These are phyloP conservation scores for Malurus melanocephalus DNA, from an alignment of 2,113 vertebrate species.

Conservation along the genomic window DNA sequence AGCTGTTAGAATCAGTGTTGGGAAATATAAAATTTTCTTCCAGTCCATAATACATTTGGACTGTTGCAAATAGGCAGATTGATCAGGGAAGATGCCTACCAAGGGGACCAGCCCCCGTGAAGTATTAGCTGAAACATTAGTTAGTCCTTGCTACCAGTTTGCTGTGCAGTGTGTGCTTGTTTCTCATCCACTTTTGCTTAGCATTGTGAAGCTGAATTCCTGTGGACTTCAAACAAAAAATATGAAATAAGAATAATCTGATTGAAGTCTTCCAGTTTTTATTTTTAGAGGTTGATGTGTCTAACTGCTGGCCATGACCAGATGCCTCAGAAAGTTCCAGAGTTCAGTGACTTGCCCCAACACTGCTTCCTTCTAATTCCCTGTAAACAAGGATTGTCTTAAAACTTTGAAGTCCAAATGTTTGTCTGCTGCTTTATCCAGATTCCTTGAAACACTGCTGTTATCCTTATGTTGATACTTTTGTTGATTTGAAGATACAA, in stretches of 20 bases:
- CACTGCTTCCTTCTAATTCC: neutral
- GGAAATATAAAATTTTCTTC: neutral
- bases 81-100: neutral
- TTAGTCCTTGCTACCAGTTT: neutral
- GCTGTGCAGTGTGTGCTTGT: neutral
- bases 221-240: neutral
- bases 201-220: neutral
- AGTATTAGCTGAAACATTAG: neutral
- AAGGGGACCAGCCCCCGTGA: neutral
- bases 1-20: neutral
- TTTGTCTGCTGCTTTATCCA: neutral
- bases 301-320: neutral
- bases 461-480: neutral
- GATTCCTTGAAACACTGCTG: neutral
- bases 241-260: neutral
- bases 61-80: neutral
- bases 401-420: neutral
- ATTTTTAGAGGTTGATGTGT: neutral
- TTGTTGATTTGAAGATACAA: neutral
- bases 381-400: neutral
- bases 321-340: conserved; percentile 2
- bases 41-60: neutral
- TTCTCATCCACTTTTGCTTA: neutral
- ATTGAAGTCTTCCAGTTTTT: neutral
- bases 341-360: neutral